phyloP scores from a whole-genome alignment of 2,113 vertebrate species.

The Orientallactaga bullata region DNA sequence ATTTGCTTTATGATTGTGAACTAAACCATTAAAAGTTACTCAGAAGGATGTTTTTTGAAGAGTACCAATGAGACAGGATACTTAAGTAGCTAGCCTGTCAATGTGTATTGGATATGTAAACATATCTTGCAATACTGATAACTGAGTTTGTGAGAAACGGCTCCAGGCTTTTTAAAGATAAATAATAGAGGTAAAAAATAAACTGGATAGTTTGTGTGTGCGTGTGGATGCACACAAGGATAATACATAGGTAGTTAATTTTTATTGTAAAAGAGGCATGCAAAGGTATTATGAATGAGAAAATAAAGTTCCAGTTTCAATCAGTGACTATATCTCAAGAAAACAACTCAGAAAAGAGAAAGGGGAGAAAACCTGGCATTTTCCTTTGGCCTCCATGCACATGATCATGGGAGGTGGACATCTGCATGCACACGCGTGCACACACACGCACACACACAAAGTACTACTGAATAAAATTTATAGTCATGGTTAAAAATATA shows the following conservation, averaged over 20 bases:
- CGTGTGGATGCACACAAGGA: background rate
- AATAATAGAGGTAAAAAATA: constrained; percentile 9
- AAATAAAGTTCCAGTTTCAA: too few relatives aligned
- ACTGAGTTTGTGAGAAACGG: background rate
- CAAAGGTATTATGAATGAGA: constrained; percentile 32
- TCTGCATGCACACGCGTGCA: too few relatives aligned
- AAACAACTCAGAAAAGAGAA: too few relatives aligned
- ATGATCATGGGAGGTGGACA: too few relatives aligned
- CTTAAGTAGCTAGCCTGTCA: background rate
- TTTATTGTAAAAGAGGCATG: background rate
- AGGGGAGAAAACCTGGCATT: too few relatives aligned
- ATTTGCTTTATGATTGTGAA: background rate
- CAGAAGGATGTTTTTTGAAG: constrained; percentile 4
- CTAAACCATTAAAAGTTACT: constrained; percentile 24
- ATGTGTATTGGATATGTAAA: background rate
- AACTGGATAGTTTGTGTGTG: background rate
- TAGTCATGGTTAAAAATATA: background rate
- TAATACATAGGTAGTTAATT: background rate
- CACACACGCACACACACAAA: too few relatives aligned
- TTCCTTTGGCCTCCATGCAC: too few relatives aligned
- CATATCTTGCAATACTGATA: constrained; percentile 16
- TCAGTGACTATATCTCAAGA: too few relatives aligned
- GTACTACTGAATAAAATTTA: too few relatives aligned
- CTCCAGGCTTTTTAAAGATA: constrained; percentile 27
- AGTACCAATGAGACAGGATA: background rate